phyloP scores from a whole-genome alignment of 1,140 invertebrate species.

The Oedothorax gibbosus region DNA sequence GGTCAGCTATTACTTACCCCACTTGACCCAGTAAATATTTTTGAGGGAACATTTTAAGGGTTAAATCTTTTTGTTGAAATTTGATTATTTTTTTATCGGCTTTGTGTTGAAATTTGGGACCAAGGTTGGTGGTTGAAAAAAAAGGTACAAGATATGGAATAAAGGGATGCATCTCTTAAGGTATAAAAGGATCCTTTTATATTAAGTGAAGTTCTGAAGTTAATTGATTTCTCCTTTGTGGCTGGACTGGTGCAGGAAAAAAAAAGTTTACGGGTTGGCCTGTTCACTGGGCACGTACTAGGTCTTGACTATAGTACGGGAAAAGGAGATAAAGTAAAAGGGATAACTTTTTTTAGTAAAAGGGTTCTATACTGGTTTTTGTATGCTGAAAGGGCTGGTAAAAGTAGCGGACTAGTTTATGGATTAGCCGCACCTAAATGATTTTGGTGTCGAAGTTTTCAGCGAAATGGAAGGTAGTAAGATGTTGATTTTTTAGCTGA shows the following conservation, averaged over 20 bases:
- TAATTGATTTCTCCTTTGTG: slow-evolving; percentile 53
- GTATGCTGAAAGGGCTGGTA: too few species aligned
- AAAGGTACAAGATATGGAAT: slow-evolving; percentile 5
- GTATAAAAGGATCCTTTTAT: slow-evolving; percentile 9
- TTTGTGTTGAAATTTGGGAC: slow-evolving; percentile 22
- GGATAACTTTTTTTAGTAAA: too few species aligned
- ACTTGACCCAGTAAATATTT: slow-evolving; percentile 56
- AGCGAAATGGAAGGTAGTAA: too few species aligned
- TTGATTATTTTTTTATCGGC: slow-evolving; percentile 33
- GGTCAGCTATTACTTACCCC: slow-evolving; percentile 42
- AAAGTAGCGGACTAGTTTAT: too few species aligned
- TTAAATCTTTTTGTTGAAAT: slow-evolving; percentile 3
- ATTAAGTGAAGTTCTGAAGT: slow-evolving; percentile 36
- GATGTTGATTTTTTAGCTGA: too few species aligned
- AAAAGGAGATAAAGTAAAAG: too few species aligned
- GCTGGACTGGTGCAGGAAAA: neutral
- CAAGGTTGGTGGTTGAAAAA: slow-evolving; percentile 21
- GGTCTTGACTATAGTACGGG: too few species aligned
- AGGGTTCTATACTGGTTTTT: too few species aligned
- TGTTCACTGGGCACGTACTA: neutral
- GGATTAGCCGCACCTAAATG: too few species aligned
- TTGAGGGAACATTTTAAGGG: slow-evolving; percentile 19
- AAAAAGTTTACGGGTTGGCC: slow-evolving; percentile 19
- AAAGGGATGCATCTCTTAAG: slow-evolving; percentile 30
- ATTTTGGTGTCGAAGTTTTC: too few species aligned